phyloP scores from a whole-genome alignment of 2,113 vertebrate genomes.

The Cryptomyrus ogoouensis region DNA sequence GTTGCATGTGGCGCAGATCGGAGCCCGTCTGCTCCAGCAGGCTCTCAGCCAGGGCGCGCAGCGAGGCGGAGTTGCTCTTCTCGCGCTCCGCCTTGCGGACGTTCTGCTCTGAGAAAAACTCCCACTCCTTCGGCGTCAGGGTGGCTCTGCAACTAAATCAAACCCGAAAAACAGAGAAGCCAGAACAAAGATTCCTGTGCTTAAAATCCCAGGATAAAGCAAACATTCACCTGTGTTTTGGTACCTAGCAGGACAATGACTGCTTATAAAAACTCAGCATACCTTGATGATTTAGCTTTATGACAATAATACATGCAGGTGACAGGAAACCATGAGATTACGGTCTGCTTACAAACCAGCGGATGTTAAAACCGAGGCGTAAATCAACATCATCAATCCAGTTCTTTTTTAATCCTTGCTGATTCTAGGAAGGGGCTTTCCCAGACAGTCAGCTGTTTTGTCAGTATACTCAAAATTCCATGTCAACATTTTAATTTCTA shows the following conservation, averaged over 20 bases:
- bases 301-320: neutral
- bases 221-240: neutral
- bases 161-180: neutral
- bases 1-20: constrained; percentile 64
- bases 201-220: neutral
- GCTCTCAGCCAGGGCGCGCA: constrained; percentile 66
- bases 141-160: constrained; percentile 44
- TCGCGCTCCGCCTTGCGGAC: constrained; percentile 76
- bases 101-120: constrained; percentile 68
- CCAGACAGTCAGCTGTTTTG: neutral
- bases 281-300: neutral
- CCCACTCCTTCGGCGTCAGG: constrained; percentile 74
- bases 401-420: neutral
- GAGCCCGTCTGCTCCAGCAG: constrained; percentile 69
- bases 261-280: neutral
- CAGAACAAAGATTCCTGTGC: neutral
- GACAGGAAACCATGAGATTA: neutral
- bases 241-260: neutral
- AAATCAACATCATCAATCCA: neutral
- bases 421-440: neutral
- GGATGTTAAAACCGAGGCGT: neutral
- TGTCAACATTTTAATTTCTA: neutral
- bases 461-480: neutral
- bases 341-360: neutral
- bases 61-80: constrained; percentile 64